These are phyloP conservation scores for Verasper variegatus DNA, from an alignment of 2,113 vertebrate genomes.

Conservation along the genomic window DNA sequence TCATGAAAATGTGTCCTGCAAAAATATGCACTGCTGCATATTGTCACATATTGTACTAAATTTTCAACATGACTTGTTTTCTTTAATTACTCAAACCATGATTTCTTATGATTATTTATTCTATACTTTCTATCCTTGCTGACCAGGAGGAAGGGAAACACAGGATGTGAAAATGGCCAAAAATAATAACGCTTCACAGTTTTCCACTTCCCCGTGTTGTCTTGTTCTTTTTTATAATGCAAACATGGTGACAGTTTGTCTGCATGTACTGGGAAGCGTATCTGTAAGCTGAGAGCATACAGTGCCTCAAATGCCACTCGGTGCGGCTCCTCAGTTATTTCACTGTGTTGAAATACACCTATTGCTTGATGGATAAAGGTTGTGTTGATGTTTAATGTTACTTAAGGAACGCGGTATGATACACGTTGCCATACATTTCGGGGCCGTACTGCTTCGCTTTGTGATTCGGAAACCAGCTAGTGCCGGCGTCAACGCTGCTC, in stretches of 20 bases:
- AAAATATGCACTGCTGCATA: neutral
- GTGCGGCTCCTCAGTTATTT: neutral
- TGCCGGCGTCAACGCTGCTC: conserved; percentile 3
- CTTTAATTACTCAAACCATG: conserved; percentile 10
- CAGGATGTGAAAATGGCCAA: neutral
- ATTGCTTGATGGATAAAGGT: neutral
- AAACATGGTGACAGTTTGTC: conserved; percentile 28
- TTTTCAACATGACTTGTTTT: conserved; percentile 20
- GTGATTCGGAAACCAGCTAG: conserved; percentile 19
- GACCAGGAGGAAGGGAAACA: conserved; percentile 6
- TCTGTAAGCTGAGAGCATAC: conserved; percentile 11
- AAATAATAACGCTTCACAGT: neutral
- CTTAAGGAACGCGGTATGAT: neutral
- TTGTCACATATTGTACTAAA: neutral
- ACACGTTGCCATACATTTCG: neutral
- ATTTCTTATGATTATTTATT: conserved; percentile 1
- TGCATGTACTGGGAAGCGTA: conserved; percentile 5
- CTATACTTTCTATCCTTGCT: neutral
- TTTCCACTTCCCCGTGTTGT: conserved; percentile 15
- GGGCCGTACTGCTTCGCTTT: neutral
- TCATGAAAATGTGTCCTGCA: neutral
- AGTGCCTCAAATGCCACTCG: conserved; percentile 26
- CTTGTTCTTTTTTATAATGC: conserved; percentile 16
- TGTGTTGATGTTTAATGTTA: neutral
- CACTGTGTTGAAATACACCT: neutral